Base-by-base conservation (phyloP, 2,888 invertebrate species). In the Oligia fasciuncula region DNA sequence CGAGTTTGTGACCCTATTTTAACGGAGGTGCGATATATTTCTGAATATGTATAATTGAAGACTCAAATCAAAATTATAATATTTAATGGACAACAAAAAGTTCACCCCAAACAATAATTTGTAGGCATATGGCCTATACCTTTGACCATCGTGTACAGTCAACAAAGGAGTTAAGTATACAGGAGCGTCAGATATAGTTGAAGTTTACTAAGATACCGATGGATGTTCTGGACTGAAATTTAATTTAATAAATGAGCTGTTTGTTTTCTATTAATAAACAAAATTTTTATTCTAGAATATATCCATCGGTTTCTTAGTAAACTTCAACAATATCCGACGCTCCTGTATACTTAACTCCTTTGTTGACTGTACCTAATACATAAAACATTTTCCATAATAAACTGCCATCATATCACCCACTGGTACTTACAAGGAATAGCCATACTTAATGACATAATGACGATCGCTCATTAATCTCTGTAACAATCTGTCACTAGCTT, bases 401-500 rank as follows among this genome's bases (percentile, higher is more conserved):
- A 79, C 19, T 51, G 9, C 49, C 19, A 29, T 29, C 29, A 79
- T 17, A 79, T 73, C 35, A 67, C 17, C 43, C 40, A 43, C 43
- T 35, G 13, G 4, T 57, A 72, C 49, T 23, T n/a, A 73, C 67
- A 68, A 74, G 66, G 11, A 35, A 54, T 75, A 80, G 40, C 79
- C 62, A 29, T 54, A 80, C 67, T 62, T 43, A 74, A 68, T 54
- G 73, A 74, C 67, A 3, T 75, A 54, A 63, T 54, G 46, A 68
- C 74, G 46, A 80, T 17, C n/a, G n/a, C 54, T 43, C 43, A 79
- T 76, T 73, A 69, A 83, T 83, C 83, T 76, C 11, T 49, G 54
- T 62, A 1, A 69, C 73, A 76, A 83, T 83, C 72, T 83, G 83
- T 83, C 79, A 65, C 76, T 71, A 40, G n/a, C 49, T 82, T 85